Conservation (phyloP, 2,888 invertebrate genomes). For the Deroplatys truncata region DNA sequence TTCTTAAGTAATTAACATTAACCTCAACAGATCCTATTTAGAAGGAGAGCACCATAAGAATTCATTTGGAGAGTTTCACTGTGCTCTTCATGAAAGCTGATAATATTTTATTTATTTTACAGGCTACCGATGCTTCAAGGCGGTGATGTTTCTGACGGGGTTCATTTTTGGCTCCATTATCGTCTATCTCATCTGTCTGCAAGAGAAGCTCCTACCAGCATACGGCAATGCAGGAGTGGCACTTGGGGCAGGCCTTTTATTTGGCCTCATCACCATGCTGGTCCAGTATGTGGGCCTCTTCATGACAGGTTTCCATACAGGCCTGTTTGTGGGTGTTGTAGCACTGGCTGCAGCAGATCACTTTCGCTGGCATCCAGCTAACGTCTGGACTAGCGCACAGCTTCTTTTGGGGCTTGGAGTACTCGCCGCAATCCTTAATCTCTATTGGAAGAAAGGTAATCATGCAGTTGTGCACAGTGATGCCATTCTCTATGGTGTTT, state of each 20-base stretch:
- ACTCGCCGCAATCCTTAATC: slow-evolving; percentile 64
- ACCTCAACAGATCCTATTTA: too few relatives aligned
- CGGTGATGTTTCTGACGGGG: slow-evolving; percentile 83
- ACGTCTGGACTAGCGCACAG: slow-evolving; percentile 68
- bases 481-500: not conserved
- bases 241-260: slow-evolving; percentile 67
- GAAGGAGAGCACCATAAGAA: too few relatives aligned
- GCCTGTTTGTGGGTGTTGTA: slow-evolving; percentile 59
- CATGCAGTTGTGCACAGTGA: not conserved
- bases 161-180: slow-evolving; percentile 79
- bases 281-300: slow-evolving; percentile 79
- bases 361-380: slow-evolving; percentile 52
- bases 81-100: too few relatives aligned
- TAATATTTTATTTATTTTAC: slow-evolving; percentile 37
- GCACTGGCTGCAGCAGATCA: slow-evolving; percentile 58
- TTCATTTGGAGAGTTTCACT: too few relatives aligned
- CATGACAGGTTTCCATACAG: slow-evolving; percentile 75
- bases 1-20: too few relatives aligned
- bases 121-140: slow-evolving; percentile 87
- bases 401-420: slow-evolving; percentile 64
- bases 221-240: slow-evolving; percentile 73
- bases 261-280: slow-evolving; percentile 76
- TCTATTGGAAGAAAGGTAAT: slow-evolving; percentile 70
- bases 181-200: slow-evolving; percentile 75
- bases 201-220: slow-evolving; percentile 72